A percentile compares a stretch with the other conserved stretches of the same genome.
These are phyloP conservation scores for Clepsis dumicolana DNA, from an alignment of 2,888 invertebrate species.

Conservation along the genomic window DNA sequence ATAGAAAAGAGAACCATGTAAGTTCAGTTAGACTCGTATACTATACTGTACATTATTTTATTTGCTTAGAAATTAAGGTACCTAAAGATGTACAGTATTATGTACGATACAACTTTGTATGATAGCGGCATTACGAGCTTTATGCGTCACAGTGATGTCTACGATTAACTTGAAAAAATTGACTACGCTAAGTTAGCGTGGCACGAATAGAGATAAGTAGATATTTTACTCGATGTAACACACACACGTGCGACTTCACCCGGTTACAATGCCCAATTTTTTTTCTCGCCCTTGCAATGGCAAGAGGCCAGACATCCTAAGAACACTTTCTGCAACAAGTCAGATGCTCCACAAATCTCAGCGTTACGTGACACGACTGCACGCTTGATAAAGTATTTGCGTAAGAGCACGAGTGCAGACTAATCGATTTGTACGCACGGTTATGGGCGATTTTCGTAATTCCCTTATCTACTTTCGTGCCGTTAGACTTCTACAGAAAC, in stretches of 20 bases:
- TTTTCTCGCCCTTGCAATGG: too few relatives aligned
- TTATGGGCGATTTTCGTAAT: constrained; percentile 78
- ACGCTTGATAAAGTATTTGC: constrained; percentile 79
- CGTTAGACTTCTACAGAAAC: constrained; percentile 49
- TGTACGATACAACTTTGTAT: neutral
- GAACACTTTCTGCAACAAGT: constrained; percentile 63
- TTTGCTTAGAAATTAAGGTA: too few relatives aligned
- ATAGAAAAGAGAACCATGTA: too few relatives aligned
- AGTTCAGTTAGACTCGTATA: too few relatives aligned
- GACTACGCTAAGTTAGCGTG: neutral
- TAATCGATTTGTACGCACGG: constrained; percentile 81
- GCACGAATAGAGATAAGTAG: too few relatives aligned
- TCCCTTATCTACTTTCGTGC: constrained; percentile 73
- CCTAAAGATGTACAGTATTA: neutral
- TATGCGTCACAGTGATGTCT: neutral
- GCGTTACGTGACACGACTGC: constrained; percentile 77
- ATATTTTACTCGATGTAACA: too few relatives aligned
- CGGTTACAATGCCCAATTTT: too few relatives aligned
- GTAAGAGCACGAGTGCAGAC: constrained; percentile 72
- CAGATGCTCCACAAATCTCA: constrained; percentile 64
- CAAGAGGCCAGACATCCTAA: neutral
- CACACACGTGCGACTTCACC: too few relatives aligned
- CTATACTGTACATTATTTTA: too few relatives aligned
- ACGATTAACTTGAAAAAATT: neutral
- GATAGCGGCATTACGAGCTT: neutral